Evolutionary conservation across 2,888 invertebrate species (phyloP), one percentile per base, ranked within the genome.

Genomic region (Eulithis prunata): DNA sequence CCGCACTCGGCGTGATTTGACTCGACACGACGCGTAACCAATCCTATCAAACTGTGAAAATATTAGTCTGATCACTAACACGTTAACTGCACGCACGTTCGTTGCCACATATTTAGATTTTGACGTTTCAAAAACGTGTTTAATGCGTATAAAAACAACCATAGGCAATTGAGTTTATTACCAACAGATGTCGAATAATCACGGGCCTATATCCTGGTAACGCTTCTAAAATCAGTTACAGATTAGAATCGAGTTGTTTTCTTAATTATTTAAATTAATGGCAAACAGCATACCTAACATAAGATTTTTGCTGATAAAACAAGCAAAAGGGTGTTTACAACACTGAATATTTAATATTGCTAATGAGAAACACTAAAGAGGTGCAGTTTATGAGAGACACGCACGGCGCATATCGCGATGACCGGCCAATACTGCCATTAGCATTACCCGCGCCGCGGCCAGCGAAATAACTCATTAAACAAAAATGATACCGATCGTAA

Each of bases 401-500:
- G 62, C 62, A 51, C 32, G 14, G 57, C 54, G 64, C 53, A 46
- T 66, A 64, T 69, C 70, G 59, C 69, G 75, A 76, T 78, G 66
- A 62, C 52, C 70, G 57, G 57, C 57, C 67, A 70, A 71, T 72
- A 67, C 56, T 56, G 67, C 71, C 74, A 78, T 78, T 74, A 74
- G 71, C 74, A 78, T 78, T 74, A 74, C 43, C 73, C 70, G 77
- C 76, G 79, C 77, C 74, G 78, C 69, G 62, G 71, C 75, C 75
- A 71, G 75, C 81, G 82, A 83, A 87, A 85, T 86, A 88, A 84
- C 81, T 89, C 90, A 90, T 90, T 91, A 90, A 87, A 86, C 84
- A 84, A 90, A 90, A 90, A 84, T 89, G 90, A 91, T 91, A 88
- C 78, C 75, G 77, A 91, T 91, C 91, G 85, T 84, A 80, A 82